phyloP scores from a whole-genome alignment of 2,888 invertebrate species.

The Drosophila melanosoma region DNA sequence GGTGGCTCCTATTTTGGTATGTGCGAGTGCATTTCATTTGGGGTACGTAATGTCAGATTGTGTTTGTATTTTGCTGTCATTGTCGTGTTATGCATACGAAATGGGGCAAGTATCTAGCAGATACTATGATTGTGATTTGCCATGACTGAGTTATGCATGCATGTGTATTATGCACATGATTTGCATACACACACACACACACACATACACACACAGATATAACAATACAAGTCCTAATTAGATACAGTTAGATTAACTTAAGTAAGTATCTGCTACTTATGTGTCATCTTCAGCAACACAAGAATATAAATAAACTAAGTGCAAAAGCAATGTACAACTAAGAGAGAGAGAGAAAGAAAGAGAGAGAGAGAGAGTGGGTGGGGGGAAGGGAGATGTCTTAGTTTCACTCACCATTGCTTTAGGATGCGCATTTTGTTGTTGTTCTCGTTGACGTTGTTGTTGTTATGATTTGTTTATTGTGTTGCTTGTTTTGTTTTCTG shows the following conservation, averaged over 20 bases:
- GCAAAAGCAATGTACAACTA: not conserved
- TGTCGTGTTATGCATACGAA: conserved; percentile 68
- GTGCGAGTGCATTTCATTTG: conserved; percentile 36
- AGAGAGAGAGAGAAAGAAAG: not conserved
- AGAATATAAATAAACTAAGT: not conserved
- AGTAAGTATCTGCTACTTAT: not conserved
- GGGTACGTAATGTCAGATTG: conserved; percentile 32
- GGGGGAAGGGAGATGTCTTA: not conserved
- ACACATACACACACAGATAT: not conserved
- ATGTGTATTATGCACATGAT: conserved; percentile 35
- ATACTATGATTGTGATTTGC: conserved; percentile 26
- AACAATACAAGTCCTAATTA: not conserved
- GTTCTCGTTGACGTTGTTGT: conserved; percentile 21
- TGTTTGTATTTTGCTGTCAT: conserved; percentile 5
- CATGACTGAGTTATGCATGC: conserved; percentile 1
- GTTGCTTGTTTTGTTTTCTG: conserved; percentile 6
- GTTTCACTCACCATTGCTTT: conserved; percentile 81
- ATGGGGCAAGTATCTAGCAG: conserved; percentile 54
- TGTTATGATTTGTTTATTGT: conserved; percentile 5
- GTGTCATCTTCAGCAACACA: not conserved
- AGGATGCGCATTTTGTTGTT: conserved; percentile 79
- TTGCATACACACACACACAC: not conserved
- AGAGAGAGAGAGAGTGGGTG: not conserved
- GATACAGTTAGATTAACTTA: not conserved
- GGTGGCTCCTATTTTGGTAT: conserved; percentile 21